Evolutionary conservation across 2,888 invertebrate species (phyloP), one percentile per base, ranked within the genome.

Genomic region (Globia sparganii): DNA sequence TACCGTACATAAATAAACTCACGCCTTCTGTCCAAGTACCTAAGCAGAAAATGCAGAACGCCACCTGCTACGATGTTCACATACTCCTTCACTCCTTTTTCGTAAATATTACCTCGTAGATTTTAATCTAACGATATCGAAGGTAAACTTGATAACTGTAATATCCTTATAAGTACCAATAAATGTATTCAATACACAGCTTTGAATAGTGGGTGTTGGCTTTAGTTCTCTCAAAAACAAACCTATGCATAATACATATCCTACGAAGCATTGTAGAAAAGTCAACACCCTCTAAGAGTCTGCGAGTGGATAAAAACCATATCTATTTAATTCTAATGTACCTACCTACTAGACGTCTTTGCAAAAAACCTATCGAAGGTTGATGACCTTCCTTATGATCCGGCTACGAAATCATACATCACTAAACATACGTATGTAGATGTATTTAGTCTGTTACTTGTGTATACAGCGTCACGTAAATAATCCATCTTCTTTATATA

Each of bases 311-410:
- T 18, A 75, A 70, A 72, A 80, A 80, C 66, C 64, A 53, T 62
- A 40, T 49, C 59, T 65, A 21, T 78, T 66, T 78, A 74, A 81
- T 69, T 75, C 34, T 65, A 66, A 75, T 73, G 49, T 74, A 62
- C 18, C 31, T 61, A 58, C 59, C 25, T 56, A 56, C n/a, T 53
- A 62, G 64, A 77, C 34, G 31, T 72, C 66, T 61, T 61, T 61
- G 40, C 67, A 80, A 81, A 85, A 83, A 88, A 81, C 77, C 40
- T 58, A 75, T 64, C 68, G 61, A 80, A 81, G 81, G 80, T 68
- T 67, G 64, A 76, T 80, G 78, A 88, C 83, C 84, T 64, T 69
- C 65, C 59, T 62, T 61, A 5, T 18, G 53, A 66, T 72, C 59
- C 56, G 62, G 28, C 43, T 34, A 28, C 31, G 21, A 77, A 81